phyloP scores from a whole-genome alignment of 1,140 invertebrate genomes.

The Tribolium castaneum region DNA sequence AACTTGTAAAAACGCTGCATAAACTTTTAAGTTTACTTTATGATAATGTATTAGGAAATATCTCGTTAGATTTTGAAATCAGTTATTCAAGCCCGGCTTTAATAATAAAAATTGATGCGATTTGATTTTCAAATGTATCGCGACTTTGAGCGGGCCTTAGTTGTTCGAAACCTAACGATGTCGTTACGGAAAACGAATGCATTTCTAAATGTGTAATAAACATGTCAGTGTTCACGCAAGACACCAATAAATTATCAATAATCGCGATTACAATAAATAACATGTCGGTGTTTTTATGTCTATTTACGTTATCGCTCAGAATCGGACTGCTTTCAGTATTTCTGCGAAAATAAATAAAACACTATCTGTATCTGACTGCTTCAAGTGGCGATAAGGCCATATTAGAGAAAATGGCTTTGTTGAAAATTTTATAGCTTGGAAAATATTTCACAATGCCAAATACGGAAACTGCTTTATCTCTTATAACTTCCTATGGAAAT shows the following conservation, averaged over 20 bases:
- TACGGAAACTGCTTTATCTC: constrained; percentile 42
- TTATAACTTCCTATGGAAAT: constrained; percentile 24
- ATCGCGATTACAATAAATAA: constrained; percentile 37
- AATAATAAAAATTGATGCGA: neutral
- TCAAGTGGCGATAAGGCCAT: constrained; percentile 46
- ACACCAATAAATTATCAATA: constrained; percentile 36
- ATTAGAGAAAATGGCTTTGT: constrained; percentile 48
- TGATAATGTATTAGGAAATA: neutral
- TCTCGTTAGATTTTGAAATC: neutral
- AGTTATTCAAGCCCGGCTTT: neutral
- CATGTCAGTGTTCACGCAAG: constrained; percentile 8
- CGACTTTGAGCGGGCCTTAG: neutral
- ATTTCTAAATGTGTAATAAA: constrained; percentile 5
- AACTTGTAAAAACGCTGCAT: neutral
- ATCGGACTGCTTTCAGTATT: constrained; percentile 34
- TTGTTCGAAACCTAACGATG: neutral
- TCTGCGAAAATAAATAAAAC: constrained; percentile 44
- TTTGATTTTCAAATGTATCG: neutral
- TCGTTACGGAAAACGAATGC: neutral
- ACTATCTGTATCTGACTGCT: constrained; percentile 47
- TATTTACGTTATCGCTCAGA: constrained; percentile 41
- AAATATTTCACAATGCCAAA: constrained; percentile 43
- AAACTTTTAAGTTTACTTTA: neutral
- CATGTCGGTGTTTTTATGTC: constrained; percentile 34
- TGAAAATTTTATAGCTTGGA: constrained; percentile 49